Evolutionary conservation across 2,888 invertebrate species (phyloP), one percentile per base, ranked within the genome.

Genomic region (Bombyx huttoni): DNA sequence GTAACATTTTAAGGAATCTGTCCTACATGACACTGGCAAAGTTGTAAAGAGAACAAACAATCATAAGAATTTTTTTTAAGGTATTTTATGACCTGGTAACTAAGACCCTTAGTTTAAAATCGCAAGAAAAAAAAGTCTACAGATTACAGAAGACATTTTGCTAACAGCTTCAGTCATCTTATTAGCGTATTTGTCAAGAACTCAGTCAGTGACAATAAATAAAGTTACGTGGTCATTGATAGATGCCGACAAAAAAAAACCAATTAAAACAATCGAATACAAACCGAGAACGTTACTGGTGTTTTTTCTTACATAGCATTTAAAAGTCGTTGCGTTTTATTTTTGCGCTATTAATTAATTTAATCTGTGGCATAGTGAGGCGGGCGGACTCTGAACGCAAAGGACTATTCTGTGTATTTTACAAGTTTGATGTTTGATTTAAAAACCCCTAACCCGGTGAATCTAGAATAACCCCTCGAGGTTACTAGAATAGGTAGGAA

Each of bases 191-290:
- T 66, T 61, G 58, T 58, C 64, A 68, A 71, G 68, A 73, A 75
- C 73, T 73, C 66, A 70, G 73, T 67, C 73, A 73, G 64, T 60
- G 60, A 64, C 62, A 64, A 65, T 68, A 70, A 63, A 63, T 64
- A 63, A 53, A 35, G 54, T 51, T 51, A 49, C 48, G 35, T 59
- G 54, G 63, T 62, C 62, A 67, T 59, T 69, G 67, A 73, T 71
- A 70, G 67, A 76, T 72, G 65, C 60, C 60, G 55, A 70, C 67
- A 76, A 75, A 67, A 73, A n/a, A 80, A 73, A 63, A 60, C 60
- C 73, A 78, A 79, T 77, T 77, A 77, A 65, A 74, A 74, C 71
- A 74, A 74, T 77, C 73, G 75, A 75, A 75, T 68, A 68, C 69
- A 64, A 63, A 64, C 58, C 57, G 57, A 60, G 62, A 67, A 66